These are phyloP conservation scores for Camponotus fellah DNA, from an alignment of 2,888 invertebrate species.

Conservation along the genomic window DNA sequence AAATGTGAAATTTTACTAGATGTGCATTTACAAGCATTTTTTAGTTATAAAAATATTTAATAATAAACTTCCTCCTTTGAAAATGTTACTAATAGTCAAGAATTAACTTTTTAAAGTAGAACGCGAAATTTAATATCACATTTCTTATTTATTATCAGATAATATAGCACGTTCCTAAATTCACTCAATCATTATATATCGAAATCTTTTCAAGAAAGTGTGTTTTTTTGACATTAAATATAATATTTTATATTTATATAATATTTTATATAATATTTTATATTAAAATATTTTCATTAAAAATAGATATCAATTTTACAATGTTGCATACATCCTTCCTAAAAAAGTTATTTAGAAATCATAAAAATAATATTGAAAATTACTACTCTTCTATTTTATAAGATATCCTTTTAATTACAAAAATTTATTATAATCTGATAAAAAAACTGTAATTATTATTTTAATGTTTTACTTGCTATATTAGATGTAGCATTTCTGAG, in stretches of 20 bases:
- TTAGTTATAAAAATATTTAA: too few relatives aligned
- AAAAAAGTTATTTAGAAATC: not conserved
- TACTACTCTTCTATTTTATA: not conserved
- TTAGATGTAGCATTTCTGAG: not conserved
- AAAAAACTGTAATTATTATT: not conserved
- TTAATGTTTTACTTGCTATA: not conserved
- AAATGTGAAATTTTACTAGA: too few relatives aligned
- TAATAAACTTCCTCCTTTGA: too few relatives aligned
- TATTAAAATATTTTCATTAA: too few relatives aligned
- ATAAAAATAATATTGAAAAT: not conserved
- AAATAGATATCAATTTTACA: too few relatives aligned
- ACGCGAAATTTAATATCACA: too few relatives aligned
- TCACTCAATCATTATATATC: not conserved
- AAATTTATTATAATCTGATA: not conserved
- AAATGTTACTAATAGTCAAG: too few relatives aligned
- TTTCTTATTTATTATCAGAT: too few relatives aligned
- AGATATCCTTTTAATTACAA: not conserved
- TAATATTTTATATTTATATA: too few relatives aligned
- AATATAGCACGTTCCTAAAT: not conserved
- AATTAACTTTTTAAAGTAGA: too few relatives aligned
- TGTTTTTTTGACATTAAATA: not conserved
- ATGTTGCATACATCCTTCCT: too few relatives aligned
- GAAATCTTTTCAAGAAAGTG: not conserved
- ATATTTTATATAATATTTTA: not conserved
- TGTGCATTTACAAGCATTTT: too few relatives aligned